These are phyloP conservation scores for Trissolcus brochymenae DNA, from an alignment of 2,888 invertebrate species.

Conservation along the genomic window DNA sequence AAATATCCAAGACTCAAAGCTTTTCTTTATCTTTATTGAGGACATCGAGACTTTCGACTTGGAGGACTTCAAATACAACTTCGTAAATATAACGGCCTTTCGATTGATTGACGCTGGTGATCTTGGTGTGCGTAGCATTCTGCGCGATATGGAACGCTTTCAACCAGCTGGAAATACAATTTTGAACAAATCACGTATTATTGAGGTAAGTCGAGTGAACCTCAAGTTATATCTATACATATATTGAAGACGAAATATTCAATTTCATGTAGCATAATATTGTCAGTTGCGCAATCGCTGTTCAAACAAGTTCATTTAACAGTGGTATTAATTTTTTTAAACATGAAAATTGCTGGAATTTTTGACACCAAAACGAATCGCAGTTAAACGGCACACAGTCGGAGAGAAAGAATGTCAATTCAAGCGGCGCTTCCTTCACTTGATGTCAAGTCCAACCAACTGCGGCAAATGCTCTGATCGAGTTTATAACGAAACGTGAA, in stretches of 20 bases:
- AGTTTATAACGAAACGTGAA: constrained; percentile 53
- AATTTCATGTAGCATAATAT: no score
- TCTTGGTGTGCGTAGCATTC: constrained; percentile 81
- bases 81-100: constrained; percentile 86
- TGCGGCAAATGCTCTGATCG: constrained; percentile 35
- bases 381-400: not conserved
- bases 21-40: constrained; percentile 65
- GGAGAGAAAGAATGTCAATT: constrained; percentile 39
- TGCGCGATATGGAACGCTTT: constrained; percentile 85
- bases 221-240: no score
- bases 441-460: constrained; percentile 28
- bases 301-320: no score
- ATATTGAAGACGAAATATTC: no score
- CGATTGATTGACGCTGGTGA: constrained; percentile 84
- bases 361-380: no score
- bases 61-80: constrained; percentile 86
- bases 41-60: constrained; percentile 83
- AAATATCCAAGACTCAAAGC: not conserved
- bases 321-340: no score
- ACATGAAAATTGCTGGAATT: no score
- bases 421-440: constrained; percentile 34
- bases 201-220: constrained; percentile 74
- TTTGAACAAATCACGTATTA: constrained; percentile 77
- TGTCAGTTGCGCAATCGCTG: no score
- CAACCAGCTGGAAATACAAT: constrained; percentile 78